A percentile compares a stretch with the other conserved stretches of the same genome.
Evolutionary conservation across 2,888 invertebrate genomes (phyloP).

Genomic region (Tortrix viridana): DNA sequence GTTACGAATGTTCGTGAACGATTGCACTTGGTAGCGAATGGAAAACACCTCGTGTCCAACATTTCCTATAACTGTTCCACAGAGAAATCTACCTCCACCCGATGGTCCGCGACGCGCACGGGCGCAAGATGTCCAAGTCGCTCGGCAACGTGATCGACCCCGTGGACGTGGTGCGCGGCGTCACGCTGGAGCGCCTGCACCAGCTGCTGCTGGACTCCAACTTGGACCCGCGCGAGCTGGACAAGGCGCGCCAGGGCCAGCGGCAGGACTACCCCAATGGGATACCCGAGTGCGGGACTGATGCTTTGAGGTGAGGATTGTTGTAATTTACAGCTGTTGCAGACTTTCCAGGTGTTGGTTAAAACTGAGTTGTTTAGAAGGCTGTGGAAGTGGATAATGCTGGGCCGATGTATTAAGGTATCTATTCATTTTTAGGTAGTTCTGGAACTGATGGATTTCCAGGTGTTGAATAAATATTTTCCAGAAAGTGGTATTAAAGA

Average conservation of each 20-base stretch:
- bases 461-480: neutral
- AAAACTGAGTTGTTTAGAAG: no score
- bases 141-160: slow-evolving; percentile 99
- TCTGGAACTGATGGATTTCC: neutral
- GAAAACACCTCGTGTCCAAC: no score
- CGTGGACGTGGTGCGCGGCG: slow-evolving; percentile 96
- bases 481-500: no score
- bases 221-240: slow-evolving; percentile 93
- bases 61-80: slow-evolving; percentile 40
- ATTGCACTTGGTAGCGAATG: no score
- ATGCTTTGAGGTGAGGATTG: slow-evolving; percentile 91
- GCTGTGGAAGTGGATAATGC: slow-evolving; percentile 62
- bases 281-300: slow-evolving; percentile 98
- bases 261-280: slow-evolving; percentile 93
- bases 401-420: slow-evolving; percentile 96
- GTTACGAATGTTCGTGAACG: no score
- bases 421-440: slow-evolving; percentile 49
- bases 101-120: slow-evolving; percentile 98
- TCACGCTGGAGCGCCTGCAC: slow-evolving; percentile 91
- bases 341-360: slow-evolving; percentile 80
- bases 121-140: slow-evolving; percentile 99
- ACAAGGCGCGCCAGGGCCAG: slow-evolving; percentile 89
- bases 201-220: slow-evolving; percentile 90
- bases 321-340: slow-evolving; percentile 7
- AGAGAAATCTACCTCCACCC: slow-evolving; percentile 97